phyloP scores from a whole-genome alignment of 2,888 invertebrate genomes.

The Sthenelais limicola region DNA sequence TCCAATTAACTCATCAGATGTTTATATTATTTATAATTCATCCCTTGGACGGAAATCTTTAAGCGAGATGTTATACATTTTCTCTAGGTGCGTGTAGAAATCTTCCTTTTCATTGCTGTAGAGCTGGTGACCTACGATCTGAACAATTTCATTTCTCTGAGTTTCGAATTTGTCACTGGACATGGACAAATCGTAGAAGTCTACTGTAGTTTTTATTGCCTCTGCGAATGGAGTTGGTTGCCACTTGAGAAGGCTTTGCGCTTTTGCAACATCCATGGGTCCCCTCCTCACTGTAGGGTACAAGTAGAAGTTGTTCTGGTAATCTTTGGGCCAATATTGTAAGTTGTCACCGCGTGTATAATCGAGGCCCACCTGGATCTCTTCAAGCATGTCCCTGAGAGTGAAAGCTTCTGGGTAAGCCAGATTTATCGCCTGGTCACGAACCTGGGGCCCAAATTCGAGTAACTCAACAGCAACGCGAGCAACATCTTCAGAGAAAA shows the following conservation, averaged over 20 bases:
- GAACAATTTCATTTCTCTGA: slow-evolving; percentile 62
- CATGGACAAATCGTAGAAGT: slow-evolving; percentile 71
- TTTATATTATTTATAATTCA: slow-evolving; percentile 50
- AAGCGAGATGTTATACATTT: slow-evolving; percentile 49
- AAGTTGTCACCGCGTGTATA: slow-evolving; percentile 42
- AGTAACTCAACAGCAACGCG: slow-evolving; percentile 59
- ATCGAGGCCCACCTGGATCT: slow-evolving; percentile 54
- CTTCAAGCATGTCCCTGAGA: slow-evolving; percentile 63
- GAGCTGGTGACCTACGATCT: slow-evolving; percentile 57
- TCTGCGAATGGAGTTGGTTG: slow-evolving; percentile 67
- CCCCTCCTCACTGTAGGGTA: slow-evolving; percentile 73
- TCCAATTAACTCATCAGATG: no score
- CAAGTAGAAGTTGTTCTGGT: slow-evolving; percentile 56
- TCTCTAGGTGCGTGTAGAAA: slow-evolving; percentile 50
- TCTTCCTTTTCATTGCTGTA: slow-evolving; percentile 49
- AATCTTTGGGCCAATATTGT: background rate
- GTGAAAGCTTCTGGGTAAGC: slow-evolving; percentile 69
- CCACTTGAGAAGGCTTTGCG: slow-evolving; percentile 66
- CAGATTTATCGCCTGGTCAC: slow-evolving; percentile 70
- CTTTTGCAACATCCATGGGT: slow-evolving; percentile 69
- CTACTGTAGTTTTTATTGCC: slow-evolving; percentile 66
- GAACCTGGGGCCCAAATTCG: slow-evolving; percentile 35
- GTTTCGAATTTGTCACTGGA: slow-evolving; percentile 50
- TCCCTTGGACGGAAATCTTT: slow-evolving; percentile 51
- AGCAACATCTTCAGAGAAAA: slow-evolving; percentile 73